Conservation (phyloP, 2,797 vertebrate species). For the Petrocephalus sullivani region DNA sequence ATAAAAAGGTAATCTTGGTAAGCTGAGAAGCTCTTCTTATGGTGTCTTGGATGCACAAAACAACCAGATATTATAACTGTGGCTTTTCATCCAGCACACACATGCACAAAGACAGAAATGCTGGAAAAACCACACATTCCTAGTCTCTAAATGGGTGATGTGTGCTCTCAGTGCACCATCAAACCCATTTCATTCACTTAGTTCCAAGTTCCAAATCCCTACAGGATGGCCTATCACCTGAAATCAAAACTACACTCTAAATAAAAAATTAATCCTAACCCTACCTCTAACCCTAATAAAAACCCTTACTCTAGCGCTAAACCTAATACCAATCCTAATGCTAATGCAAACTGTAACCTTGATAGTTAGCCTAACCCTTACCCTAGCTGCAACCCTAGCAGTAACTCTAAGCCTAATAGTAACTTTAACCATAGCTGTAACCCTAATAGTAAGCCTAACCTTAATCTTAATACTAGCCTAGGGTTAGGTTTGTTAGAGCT, state of each 20-base stretch:
- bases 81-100: neutral
- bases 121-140: neutral
- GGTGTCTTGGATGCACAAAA: neutral
- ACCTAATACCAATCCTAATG: neutral
- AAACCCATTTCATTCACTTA: neutral
- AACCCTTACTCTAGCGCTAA: neutral
- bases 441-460: neutral
- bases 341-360: neutral
- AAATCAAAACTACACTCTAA: neutral
- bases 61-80: neutral
- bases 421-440: neutral
- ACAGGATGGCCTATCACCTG: neutral
- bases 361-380: neutral
- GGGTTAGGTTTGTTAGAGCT: neutral
- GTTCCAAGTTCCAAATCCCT: neutral
- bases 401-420: neutral
- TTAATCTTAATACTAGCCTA: neutral
- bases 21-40: neutral
- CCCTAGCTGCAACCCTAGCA: neutral
- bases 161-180: neutral
- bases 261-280: neutral
- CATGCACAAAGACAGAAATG: neutral
- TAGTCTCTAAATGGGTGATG: neutral
- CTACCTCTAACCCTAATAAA: neutral
- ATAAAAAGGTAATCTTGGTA: neutral